Evolutionary conservation across 1,140 invertebrate species (phyloP), one percentile per base, ranked within the genome.

Genomic region (Drosophila bifasciata): DNA sequence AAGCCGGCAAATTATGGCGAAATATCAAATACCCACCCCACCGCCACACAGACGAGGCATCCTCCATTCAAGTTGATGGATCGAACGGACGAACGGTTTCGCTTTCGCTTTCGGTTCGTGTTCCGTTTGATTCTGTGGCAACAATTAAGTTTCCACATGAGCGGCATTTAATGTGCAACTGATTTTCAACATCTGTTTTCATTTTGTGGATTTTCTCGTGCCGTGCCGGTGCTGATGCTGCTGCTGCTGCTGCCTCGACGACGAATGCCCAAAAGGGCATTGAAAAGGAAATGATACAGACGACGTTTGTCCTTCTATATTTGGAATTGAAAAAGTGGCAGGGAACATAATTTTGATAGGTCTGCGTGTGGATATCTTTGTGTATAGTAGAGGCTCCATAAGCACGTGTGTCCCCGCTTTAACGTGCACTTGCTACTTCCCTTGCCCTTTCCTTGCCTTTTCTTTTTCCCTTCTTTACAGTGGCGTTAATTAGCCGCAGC

Each of bases 121-220:
- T 21, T 41, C 16, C 49, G 41, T 66, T 62, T 55, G 64, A 67
- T 55, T 63, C 60, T 79, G 79, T 78, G 81, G 83, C 79, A 80
- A 84, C 83, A 90, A 90, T 84, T 88, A 90, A 88, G 74, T 90
- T 90, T 90, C 88, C 88, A 88, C 88, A 90, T 88, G 88, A 90
- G 64, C 71, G 71, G 79, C 62, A 60, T 85, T 90, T 90, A 84
- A 90, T 90, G 81, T 90, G 79, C 81, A 79, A 77, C 86, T 90
- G 88, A 90, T 90, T 90, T 84, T 75, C 81, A 80, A 90, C 88
- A 90, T 90, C 88, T 90, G 88, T 76, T 90, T 90, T 84, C 76
- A 90, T 88, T 90, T 90, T 90, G 32, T 73, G 49, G 63, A 63
- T 56, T 76, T 62, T 46, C 79, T 76, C 63, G 74, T 64, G 68